These are phyloP conservation scores for Branchellion lobata DNA, from an alignment of 2,888 invertebrate species.

Conservation along the genomic window DNA sequence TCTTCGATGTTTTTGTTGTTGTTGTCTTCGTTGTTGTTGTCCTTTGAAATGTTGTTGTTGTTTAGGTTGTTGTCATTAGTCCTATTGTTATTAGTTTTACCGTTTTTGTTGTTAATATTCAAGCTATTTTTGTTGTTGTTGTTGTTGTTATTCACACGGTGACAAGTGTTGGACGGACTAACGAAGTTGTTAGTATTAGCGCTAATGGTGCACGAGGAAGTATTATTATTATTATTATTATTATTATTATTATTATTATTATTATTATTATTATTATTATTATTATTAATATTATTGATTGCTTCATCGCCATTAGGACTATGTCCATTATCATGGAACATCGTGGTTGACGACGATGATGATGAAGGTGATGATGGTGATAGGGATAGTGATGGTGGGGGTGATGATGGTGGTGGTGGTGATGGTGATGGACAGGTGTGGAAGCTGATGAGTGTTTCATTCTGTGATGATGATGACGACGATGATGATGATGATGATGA, in stretches of 20 bases:
- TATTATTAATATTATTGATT: not conserved
- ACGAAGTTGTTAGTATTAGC: not conserved
- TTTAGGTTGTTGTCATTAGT: not conserved
- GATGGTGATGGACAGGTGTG: conserved; percentile 51
- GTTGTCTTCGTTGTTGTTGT: not conserved
- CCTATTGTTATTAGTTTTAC: not conserved
- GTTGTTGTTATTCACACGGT: not conserved
- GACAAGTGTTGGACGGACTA: no score
- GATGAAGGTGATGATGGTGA: no score
- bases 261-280: conserved; percentile 1
- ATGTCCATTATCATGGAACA: not conserved
- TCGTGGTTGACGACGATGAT: no score
- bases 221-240: not conserved
- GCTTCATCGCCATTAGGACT: not conserved
- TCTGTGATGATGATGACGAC: conserved; percentile 3
- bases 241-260: not conserved
- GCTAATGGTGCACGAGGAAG: not conserved
- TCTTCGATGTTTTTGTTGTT: not conserved
- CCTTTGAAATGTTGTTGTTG: not conserved
- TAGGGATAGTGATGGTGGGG: no score
- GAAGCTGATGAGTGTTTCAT: conserved; percentile 40
- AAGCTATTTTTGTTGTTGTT: not conserved
- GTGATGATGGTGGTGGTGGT: no score
- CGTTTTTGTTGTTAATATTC: not conserved
- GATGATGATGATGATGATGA: no score